Percentiles rank a stretch among this genome's conserved stretches.
phyloP scores from a whole-genome alignment of 1,140 invertebrate genomes.

The Tenebrio molitor region DNA sequence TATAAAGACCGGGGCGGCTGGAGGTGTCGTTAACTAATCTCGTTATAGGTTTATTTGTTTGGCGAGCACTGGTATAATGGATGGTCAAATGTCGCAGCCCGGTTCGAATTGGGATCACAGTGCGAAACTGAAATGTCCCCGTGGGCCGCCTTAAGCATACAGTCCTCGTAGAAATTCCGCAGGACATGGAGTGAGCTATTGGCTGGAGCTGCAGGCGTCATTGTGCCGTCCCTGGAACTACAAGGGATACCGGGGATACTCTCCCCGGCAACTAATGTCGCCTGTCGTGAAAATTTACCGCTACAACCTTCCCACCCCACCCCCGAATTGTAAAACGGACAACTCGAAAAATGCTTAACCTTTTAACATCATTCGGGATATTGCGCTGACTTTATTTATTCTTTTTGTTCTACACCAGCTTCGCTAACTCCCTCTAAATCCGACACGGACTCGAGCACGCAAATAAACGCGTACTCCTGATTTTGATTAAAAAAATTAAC shows the following conservation, averaged over 20 bases:
- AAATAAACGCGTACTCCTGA: conserved; percentile 21
- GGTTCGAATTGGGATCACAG: conserved; percentile 61
- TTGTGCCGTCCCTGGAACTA: conserved; percentile 40
- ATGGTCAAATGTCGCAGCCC: conserved; percentile 62
- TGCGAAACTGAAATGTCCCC: conserved; percentile 62
- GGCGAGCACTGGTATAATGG: conserved; percentile 58
- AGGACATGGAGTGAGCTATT: conserved; percentile 47
- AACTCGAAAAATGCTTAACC: conserved; percentile 39
- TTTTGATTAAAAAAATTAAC: conserved; percentile 21
- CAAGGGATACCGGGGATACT: conserved; percentile 44
- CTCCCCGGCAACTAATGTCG: conserved; percentile 45
- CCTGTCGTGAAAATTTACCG: conserved; percentile 48
- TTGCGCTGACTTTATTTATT: conserved; percentile 32
- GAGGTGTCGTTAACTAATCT: conserved; percentile 48
- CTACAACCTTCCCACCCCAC: conserved; percentile 38
- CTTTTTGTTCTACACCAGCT: conserved; percentile 28
- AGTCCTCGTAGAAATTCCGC: conserved; percentile 46
- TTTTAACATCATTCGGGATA: conserved; percentile 37
- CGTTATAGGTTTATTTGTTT: conserved; percentile 58
- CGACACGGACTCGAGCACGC: neutral
- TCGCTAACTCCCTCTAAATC: conserved; percentile 19
- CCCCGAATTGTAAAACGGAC: conserved; percentile 32
- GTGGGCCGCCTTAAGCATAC: conserved; percentile 59
- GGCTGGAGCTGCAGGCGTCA: conserved; percentile 43
- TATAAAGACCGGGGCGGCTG: conserved; percentile 14